A percentile compares a stretch with the other conserved stretches of the same genome.
phyloP scores from a whole-genome alignment of 2,113 vertebrate genomes.

The Nerophis lumbriciformis region DNA sequence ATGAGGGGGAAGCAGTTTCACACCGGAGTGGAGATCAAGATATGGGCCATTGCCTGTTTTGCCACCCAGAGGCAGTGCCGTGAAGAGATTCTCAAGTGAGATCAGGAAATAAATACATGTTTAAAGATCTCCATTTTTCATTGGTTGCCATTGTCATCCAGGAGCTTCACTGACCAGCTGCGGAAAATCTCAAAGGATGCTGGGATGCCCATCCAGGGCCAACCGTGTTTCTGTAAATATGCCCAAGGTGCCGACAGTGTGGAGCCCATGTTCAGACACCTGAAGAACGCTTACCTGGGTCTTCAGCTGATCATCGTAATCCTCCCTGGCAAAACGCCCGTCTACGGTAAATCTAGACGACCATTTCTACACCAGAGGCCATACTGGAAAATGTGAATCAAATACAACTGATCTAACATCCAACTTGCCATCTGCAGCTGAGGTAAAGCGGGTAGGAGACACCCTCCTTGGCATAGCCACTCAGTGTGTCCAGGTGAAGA shows the following conservation, averaged over 20 bases:
- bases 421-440: slow-evolving; percentile 68
- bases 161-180: slow-evolving; percentile 94
- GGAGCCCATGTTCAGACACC: slow-evolving; percentile 98
- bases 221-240: slow-evolving; percentile 98
- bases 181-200: slow-evolving; percentile 97
- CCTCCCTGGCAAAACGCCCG: slow-evolving; percentile 89
- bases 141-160: slow-evolving; percentile 31
- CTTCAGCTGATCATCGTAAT: slow-evolving; percentile 98
- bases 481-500: slow-evolving; percentile 98
- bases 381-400: not conserved
- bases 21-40: slow-evolving; percentile 98
- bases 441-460: slow-evolving; percentile 96
- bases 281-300: slow-evolving; percentile 96
- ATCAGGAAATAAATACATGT: not conserved
- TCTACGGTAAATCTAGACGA: slow-evolving; percentile 77
- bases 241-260: slow-evolving; percentile 96
- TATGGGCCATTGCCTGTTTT: slow-evolving; percentile 99
- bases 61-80: slow-evolving; percentile 97
- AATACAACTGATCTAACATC: not conserved
- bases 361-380: not conserved
- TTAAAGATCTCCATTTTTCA: too few relatives aligned
- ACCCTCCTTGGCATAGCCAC: slow-evolving; percentile 96
- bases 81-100: slow-evolving; percentile 98
- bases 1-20: slow-evolving; percentile 99
- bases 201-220: slow-evolving; percentile 95